Evolutionary conservation across 2,797 vertebrate genomes (phyloP), one percentile per base, ranked within the genome.

Genomic region (Neosalanx taihuensis): DNA sequence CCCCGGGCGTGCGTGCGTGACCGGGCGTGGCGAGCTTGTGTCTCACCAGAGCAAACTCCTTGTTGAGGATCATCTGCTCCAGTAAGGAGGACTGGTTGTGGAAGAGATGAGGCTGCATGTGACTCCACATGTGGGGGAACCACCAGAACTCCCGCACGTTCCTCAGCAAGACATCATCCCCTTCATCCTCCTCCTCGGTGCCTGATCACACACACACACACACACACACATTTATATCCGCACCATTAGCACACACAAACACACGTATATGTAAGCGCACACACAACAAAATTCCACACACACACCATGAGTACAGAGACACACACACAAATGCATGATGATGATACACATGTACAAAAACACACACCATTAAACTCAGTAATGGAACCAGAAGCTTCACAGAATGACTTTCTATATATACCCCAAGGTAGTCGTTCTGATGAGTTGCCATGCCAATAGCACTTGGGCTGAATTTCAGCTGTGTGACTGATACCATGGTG

Each of bases 71-170:
- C 97, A 99, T 99, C 92, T 99, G 97, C 73, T 98, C 97, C 79
- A 94, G 92, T 77, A 99, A 90, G 0, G 96, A 97, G 0, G 96
- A 96, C 84, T 98, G 94, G 0, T 99, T 99, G 88, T 97, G 95
- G 89, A 99, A 98, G 79, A 98, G 96, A 74, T 99, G 97, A 72
- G 97, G 97, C 88, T 98, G 97, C 96, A 99, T 98, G 82, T 98
- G 97, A 76, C 95, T 99, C 97, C 96, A 99, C 97, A 99, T 99
- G 85, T 98, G 97, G 70, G 97, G 97, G 76, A 99, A 99, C 97
- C 97, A 99, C 97, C 97, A 99, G 92, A 99, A 99, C 83, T 98
- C 95, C 71, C 95, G 87, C 72, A 97, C 96, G 7, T 96, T 97
- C 53, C 89, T 87, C 78, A 99, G 77, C 67, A 98, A 83, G 60